phyloP scores from a whole-genome alignment of 2,888 invertebrate genomes.

The Lasiommata megera region DNA sequence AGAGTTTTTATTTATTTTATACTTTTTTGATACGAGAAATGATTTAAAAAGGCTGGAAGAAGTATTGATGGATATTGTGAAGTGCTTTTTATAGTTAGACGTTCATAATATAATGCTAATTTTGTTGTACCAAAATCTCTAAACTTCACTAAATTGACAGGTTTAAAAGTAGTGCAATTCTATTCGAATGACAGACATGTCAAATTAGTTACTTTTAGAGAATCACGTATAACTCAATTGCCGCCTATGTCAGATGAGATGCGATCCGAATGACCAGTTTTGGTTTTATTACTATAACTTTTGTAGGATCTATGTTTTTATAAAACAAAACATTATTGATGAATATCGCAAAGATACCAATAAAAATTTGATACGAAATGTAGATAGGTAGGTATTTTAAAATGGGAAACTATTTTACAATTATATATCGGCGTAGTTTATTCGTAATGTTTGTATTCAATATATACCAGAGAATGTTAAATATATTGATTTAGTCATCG shows the following conservation, averaged over 20 bases:
- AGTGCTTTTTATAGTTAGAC: slow-evolving; percentile 24
- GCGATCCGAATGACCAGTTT: slow-evolving; percentile 22
- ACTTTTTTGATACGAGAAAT: slow-evolving; percentile 29
- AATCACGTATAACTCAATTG: neutral
- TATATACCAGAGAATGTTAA: slow-evolving; percentile 25
- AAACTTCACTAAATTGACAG: neutral
- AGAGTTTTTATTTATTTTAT: slow-evolving; percentile 28
- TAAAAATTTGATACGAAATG: slow-evolving; percentile 75
- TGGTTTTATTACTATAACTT: slow-evolving; percentile 35
- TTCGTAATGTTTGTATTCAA: slow-evolving; percentile 27
- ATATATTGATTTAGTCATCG: slow-evolving; percentile 20
- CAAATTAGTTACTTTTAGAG: neutral
- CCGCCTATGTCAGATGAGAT: slow-evolving; percentile 20
- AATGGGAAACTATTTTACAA: slow-evolving; percentile 72
- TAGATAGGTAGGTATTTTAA: slow-evolving; percentile 80
- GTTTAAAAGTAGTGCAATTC: neutral
- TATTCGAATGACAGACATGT: neutral
- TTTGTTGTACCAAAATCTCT: neutral
- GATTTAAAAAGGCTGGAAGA: slow-evolving; percentile 23
- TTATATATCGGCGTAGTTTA: slow-evolving; percentile 45
- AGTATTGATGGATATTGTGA: slow-evolving; percentile 23
- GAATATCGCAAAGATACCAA: slow-evolving; percentile 50
- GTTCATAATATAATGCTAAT: slow-evolving; percentile 1
- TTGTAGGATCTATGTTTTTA: slow-evolving; percentile 41
- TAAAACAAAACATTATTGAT: slow-evolving; percentile 38